A percentile compares a stretch with the other conserved stretches of the same genome.
phyloP scores from a whole-genome alignment of 2,888 invertebrate species.

The Conchocele bisecta region DNA sequence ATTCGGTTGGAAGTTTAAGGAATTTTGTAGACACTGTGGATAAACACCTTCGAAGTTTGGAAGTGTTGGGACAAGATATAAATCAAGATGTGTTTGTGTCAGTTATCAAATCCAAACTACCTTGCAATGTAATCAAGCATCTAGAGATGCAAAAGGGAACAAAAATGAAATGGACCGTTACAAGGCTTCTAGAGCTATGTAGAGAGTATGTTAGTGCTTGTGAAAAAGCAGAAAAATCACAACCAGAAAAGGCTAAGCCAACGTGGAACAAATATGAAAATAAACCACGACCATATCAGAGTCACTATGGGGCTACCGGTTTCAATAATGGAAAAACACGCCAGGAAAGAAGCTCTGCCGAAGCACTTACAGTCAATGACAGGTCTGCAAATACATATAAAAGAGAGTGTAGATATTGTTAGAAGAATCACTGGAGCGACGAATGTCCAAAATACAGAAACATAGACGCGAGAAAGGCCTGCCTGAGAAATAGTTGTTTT shows the following conservation, averaged over 20 bases:
- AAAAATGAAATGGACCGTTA: constrained; percentile 1
- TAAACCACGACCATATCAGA: too few species aligned
- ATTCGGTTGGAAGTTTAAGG: constrained; percentile 1
- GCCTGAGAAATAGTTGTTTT: background rate
- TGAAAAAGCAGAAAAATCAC: constrained; percentile 5
- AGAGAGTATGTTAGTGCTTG: constrained; percentile 2
- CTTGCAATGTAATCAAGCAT: constrained; percentile 3
- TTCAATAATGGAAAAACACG: too few species aligned
- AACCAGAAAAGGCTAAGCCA: background rate
- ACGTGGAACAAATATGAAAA: background rate
- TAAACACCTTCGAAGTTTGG: constrained; percentile 23
- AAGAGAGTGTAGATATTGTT: constrained; percentile 13
- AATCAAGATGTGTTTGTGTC: constrained; percentile 22
- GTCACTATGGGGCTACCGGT: too few species aligned
- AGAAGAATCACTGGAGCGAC: constrained; percentile 9
- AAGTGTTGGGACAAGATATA: constrained; percentile 11
- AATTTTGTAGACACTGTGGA: constrained; percentile 13
- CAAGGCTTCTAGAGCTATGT: background rate
- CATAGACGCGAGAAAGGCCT: background rate
- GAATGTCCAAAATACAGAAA: background rate
- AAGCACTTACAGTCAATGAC: too few species aligned
- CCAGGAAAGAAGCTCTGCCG: too few species aligned
- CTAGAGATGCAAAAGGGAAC: constrained; percentile 8
- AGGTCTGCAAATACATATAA: too few species aligned
- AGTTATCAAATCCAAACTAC: constrained; percentile 14